phyloP scores from a whole-genome alignment of 2,113 vertebrate species.

The Stigmatopora nigra region DNA sequence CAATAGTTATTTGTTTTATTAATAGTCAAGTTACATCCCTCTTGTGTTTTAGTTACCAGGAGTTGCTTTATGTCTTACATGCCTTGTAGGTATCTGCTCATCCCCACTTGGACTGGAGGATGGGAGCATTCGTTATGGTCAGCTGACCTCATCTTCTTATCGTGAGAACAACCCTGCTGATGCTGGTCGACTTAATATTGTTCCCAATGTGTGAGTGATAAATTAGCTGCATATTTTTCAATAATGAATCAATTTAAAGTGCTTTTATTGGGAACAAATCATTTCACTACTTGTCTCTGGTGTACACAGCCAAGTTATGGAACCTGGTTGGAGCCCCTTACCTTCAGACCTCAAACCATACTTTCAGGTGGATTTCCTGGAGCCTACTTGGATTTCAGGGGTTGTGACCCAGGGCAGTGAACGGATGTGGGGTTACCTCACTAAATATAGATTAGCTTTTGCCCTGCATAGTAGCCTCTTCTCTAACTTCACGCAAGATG shows the following conservation, averaged over 20 bases:
- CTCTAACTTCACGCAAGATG: slow-evolving; percentile 58
- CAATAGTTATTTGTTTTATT: background rate
- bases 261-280: background rate
- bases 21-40: background rate
- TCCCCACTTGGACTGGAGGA: slow-evolving; percentile 75
- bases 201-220: slow-evolving; percentile 71
- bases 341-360: slow-evolving; percentile 66
- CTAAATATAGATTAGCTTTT: slow-evolving; percentile 68
- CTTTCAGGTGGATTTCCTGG: slow-evolving; percentile 76
- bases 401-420: slow-evolving; percentile 73
- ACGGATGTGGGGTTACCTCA: slow-evolving; percentile 66
- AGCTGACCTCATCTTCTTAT: slow-evolving; percentile 72
- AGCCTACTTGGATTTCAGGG: slow-evolving; percentile 75
- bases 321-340: slow-evolving; percentile 76
- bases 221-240: background rate
- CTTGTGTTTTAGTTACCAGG: background rate
- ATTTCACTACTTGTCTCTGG: background rate
- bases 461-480: slow-evolving; percentile 61
- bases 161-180: slow-evolving; percentile 74
- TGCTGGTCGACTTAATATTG: slow-evolving; percentile 72
- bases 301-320: slow-evolving; percentile 63
- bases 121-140: slow-evolving; percentile 68
- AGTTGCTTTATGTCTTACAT: background rate
- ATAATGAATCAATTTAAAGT: background rate
- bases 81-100: slow-evolving; percentile 62